These are phyloP conservation scores for Acanthococcus lagerstroemiae DNA, from an alignment of 2,888 invertebrate genomes.

Conservation along the genomic window DNA sequence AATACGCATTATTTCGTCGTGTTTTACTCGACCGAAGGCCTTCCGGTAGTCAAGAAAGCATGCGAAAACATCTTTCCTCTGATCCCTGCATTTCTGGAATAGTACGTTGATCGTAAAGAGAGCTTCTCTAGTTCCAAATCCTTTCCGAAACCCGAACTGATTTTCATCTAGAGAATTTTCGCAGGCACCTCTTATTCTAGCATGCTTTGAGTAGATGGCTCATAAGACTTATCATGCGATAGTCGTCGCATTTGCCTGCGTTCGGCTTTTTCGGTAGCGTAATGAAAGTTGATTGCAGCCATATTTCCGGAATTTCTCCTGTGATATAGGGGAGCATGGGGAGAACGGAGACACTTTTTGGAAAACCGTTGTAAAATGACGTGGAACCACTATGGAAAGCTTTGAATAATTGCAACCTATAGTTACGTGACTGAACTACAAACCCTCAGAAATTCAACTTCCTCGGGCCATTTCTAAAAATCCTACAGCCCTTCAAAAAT, in stretches of 20 bases:
- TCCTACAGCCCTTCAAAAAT: no score
- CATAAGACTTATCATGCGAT: slow-evolving; percentile 33
- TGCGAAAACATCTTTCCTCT: no score
- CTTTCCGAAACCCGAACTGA: slow-evolving; percentile 35
- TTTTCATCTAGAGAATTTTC: slow-evolving; percentile 33
- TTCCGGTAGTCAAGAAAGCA: slow-evolving; percentile 34
- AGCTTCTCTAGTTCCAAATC: slow-evolving; percentile 29
- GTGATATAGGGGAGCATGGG: no score
- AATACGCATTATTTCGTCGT: slow-evolving; percentile 33
- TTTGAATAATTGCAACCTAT: no score
- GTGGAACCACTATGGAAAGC: no score
- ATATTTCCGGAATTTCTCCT: slow-evolving; percentile 33
- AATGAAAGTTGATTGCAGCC: slow-evolving; percentile 33
- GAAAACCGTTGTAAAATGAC: no score
- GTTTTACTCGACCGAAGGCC: slow-evolving; percentile 34
- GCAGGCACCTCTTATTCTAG: slow-evolving; percentile 21
- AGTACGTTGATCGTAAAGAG: slow-evolving; percentile 27
- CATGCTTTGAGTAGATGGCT: slow-evolving; percentile 22
- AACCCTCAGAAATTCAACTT: no score
- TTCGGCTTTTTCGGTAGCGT: slow-evolving; percentile 32
- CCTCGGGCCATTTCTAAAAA: no score
- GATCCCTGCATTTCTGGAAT: no score
- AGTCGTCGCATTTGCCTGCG: slow-evolving; percentile 32
- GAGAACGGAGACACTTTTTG: no score
- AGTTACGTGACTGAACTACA: no score